Conservation (phyloP, 2,113 vertebrate genomes). For the Mesembrinibis cayennensis region DNA sequence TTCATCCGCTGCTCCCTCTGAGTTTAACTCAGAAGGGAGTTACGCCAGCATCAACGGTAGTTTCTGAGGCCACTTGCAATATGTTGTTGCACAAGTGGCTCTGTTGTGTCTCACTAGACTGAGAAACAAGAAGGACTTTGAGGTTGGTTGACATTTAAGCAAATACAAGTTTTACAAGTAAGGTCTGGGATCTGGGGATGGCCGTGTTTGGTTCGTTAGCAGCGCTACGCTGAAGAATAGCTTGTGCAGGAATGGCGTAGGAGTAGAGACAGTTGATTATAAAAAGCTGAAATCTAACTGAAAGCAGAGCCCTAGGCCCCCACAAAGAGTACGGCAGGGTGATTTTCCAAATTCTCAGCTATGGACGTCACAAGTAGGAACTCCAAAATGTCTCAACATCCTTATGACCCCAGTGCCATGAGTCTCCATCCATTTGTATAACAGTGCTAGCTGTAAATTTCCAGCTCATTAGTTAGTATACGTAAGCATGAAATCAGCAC, state of each 20-base stretch:
- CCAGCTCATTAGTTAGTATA: neutral
- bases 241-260: neutral
- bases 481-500: constrained; percentile 29
- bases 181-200: neutral
- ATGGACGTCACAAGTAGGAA: neutral
- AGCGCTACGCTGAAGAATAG: neutral
- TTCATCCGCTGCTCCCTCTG: neutral
- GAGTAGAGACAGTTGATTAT: neutral
- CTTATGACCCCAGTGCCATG: neutral
- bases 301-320: neutral
- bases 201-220: neutral
- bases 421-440: neutral
- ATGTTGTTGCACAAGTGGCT: neutral
- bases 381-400: constrained; percentile 23
- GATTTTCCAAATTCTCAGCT: neutral
- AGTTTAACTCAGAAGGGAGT: neutral
- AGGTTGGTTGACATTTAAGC: neutral
- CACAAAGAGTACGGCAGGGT: neutral
- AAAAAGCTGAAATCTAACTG: constrained; percentile 26
- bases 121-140: neutral
- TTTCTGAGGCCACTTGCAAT: neutral
- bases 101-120: neutral
- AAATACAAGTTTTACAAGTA: neutral
- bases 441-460: constrained; percentile 21
- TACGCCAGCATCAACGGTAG: neutral